Evolutionary conservation across 2,113 vertebrate genomes (phyloP).

Genomic region (Phycodurus eques): DNA sequence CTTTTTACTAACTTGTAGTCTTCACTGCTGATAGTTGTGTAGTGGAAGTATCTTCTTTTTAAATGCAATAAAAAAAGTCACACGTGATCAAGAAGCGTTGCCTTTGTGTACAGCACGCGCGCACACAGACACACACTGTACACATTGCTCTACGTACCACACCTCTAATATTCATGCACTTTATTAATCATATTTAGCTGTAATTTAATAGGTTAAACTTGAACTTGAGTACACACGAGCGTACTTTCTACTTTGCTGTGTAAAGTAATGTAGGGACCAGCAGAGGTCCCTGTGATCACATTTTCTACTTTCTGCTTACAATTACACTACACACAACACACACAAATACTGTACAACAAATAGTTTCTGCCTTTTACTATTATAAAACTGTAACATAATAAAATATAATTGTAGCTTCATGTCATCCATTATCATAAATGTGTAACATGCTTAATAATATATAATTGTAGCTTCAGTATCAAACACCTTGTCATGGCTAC

Average conservation of each 20-base stretch:
- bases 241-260: not conserved
- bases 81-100: constrained; percentile 60
- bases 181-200: not conserved
- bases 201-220: not conserved
- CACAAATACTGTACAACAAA: not conserved
- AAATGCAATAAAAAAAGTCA: constrained; percentile 70
- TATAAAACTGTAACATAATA: no score
- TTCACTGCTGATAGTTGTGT: constrained; percentile 70
- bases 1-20: constrained; percentile 76
- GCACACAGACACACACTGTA: not conserved
- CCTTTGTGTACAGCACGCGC: constrained; percentile 32
- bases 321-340: not conserved
- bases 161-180: not conserved
- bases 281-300: constrained; percentile 14
- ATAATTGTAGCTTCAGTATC: not conserved
- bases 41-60: constrained; percentile 67
- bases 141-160: not conserved
- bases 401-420: no score
- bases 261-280: constrained; percentile 11
- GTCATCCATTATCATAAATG: not conserved
- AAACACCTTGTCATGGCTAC: not conserved
- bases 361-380: no score
- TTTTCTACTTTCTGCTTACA: not conserved
- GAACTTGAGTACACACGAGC: not conserved
- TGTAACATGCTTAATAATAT: not conserved